Percentiles rank a stretch among this genome's conserved stretches.
These are phyloP conservation scores for Prosopocoilus inquinatus DNA, from an alignment of 2,888 invertebrate species.

Conservation along the genomic window DNA sequence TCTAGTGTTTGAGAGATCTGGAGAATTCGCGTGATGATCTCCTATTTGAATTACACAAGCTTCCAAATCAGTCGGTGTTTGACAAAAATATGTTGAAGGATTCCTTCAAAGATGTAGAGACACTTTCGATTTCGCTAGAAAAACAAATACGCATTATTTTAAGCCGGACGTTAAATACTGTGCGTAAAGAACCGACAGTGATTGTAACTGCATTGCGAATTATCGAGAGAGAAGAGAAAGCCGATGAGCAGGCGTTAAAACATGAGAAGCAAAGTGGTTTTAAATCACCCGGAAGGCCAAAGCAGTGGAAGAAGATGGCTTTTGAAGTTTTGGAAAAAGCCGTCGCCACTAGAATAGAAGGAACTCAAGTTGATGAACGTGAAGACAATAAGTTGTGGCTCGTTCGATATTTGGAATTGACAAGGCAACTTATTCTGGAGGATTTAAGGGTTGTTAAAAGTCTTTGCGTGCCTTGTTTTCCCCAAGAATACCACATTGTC, in stretches of 20 bases:
- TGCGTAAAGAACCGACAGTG: constrained; percentile 89
- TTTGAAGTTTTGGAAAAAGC: constrained; percentile 78
- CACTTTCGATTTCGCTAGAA: constrained; percentile 81
- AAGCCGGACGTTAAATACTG: constrained; percentile 88
- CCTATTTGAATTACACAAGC: constrained; percentile 88
- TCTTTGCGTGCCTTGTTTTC: constrained; percentile 90
- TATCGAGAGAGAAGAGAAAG: constrained; percentile 94
- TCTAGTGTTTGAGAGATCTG: constrained; percentile 84
- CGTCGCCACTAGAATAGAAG: constrained; percentile 85
- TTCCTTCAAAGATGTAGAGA: constrained; percentile 94
- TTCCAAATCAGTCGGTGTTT: constrained; percentile 86
- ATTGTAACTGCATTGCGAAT: constrained; percentile 95
- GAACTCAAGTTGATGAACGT: constrained; percentile 90
- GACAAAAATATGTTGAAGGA: constrained; percentile 92
- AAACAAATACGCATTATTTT: constrained; percentile 90
- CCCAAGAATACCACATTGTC: constrained; percentile 91
- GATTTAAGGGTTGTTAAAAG: constrained; percentile 90
- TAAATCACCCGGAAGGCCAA: constrained; percentile 91
- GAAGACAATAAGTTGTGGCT: constrained; percentile 93
- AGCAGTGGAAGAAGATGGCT: constrained; percentile 84
- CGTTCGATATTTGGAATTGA: constrained; percentile 85
- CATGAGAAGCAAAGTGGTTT: constrained; percentile 82
- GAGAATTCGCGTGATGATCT: constrained; percentile 97
- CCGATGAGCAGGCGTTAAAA: constrained; percentile 81
- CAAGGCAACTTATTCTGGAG: constrained; percentile 82